These are phyloP conservation scores for Orchestes rusci DNA, from an alignment of 2,888 invertebrate species.

Conservation along the genomic window DNA sequence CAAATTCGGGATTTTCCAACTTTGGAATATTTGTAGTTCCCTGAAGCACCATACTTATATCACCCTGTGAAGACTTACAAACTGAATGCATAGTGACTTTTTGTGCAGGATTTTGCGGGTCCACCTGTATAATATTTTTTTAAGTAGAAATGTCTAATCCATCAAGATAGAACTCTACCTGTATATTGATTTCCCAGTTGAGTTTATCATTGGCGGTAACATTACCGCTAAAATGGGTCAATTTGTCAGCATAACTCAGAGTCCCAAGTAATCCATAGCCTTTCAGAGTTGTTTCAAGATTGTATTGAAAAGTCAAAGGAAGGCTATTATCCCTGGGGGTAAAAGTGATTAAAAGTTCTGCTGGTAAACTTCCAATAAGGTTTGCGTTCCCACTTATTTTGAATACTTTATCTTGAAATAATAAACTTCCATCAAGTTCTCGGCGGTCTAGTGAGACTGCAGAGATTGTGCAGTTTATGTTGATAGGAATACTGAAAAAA, in stretches of 20 bases:
- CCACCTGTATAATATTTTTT: conserved; percentile 32
- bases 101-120: conserved; percentile 35
- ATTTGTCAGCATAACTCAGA: conserved; percentile 42
- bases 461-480: conserved; percentile 29
- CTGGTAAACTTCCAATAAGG: conserved; percentile 41
- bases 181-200: conserved; percentile 44
- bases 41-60: conserved; percentile 34
- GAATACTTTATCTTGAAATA: conserved; percentile 43
- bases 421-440: conserved; percentile 42
- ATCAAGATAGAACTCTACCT: conserved; percentile 33
- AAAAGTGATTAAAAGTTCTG: conserved; percentile 42
- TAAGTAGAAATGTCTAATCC: background rate
- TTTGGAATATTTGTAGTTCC: conserved; percentile 39
- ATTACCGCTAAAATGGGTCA: conserved; percentile 42
- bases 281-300: conserved; percentile 36
- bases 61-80: conserved; percentile 29
- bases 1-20: conserved; percentile 38
- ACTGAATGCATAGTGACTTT: conserved; percentile 33
- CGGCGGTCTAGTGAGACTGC: conserved; percentile 29
- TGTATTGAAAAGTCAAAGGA: conserved; percentile 37
- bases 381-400: conserved; percentile 43
- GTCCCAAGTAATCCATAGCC: conserved; percentile 35
- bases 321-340: conserved; percentile 43
- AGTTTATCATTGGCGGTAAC: conserved; percentile 39
- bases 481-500: conserved; percentile 34